phyloP scores from a whole-genome alignment of 2,888 invertebrate genomes.

The Hemistola chrysoprasaria region DNA sequence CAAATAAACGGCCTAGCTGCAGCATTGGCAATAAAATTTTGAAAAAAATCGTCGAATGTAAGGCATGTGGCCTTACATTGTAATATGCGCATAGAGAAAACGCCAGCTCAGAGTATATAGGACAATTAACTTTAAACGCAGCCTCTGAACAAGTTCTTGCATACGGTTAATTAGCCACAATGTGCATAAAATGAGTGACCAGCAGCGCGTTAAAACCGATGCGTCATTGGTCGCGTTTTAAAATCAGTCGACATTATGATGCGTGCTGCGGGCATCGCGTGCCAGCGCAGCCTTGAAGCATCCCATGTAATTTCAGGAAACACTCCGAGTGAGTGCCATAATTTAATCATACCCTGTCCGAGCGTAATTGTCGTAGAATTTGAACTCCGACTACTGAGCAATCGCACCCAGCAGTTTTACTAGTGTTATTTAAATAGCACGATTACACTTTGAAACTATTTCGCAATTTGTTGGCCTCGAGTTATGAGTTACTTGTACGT shows the following conservation, averaged over 20 bases:
- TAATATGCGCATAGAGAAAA: constrained; percentile 28
- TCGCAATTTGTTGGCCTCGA: constrained; percentile 29
- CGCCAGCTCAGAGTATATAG: constrained; percentile 31
- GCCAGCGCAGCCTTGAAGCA: constrained; percentile 74
- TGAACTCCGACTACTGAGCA: constrained; percentile 67
- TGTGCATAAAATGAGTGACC: constrained; percentile 58
- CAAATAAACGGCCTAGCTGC: too few species aligned
- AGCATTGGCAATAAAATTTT: too few species aligned
- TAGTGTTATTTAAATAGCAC: constrained; percentile 46
- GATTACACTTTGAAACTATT: constrained; percentile 44
- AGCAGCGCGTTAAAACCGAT: constrained; percentile 71
- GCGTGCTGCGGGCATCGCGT: constrained; percentile 77
- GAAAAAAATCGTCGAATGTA: too few species aligned
- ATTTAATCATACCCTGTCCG: constrained; percentile 79
- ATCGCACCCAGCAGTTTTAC: constrained; percentile 44
- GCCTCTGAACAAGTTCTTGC: constrained; percentile 23
- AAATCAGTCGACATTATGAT: constrained; percentile 66
- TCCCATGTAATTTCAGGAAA: constrained; percentile 81
- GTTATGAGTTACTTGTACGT: constrained; percentile 13
- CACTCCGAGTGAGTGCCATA: constrained; percentile 75
- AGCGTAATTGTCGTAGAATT: constrained; percentile 74
- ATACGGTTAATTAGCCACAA: constrained; percentile 43
- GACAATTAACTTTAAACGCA: constrained; percentile 29
- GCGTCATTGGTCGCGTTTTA: constrained; percentile 75
- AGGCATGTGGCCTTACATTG: too few species aligned